Conservation (phyloP, 1,140 invertebrate genomes). For the Pseudomyrmex pallidus region DNA sequence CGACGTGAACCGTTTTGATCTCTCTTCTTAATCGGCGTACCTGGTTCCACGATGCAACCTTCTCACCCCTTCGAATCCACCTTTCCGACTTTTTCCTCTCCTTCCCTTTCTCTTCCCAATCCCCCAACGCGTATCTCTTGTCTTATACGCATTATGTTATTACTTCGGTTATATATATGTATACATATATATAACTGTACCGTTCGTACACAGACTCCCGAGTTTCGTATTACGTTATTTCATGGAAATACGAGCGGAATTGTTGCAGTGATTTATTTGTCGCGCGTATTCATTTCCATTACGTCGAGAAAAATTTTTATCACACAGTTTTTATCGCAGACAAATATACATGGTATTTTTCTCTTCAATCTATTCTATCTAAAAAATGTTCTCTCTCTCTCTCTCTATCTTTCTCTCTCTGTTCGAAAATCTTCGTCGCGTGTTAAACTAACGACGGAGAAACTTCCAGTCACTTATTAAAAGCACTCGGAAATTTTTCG, state of each 20-base stretch:
- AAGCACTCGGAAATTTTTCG: conserved; percentile 46
- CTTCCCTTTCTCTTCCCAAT: neutral
- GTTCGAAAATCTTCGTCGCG: conserved; percentile 27
- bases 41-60: conserved; percentile 40
- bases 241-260: neutral
- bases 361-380: too few species aligned
- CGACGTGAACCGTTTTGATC: conserved; percentile 52
- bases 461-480: conserved; percentile 57
- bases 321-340: too few species aligned
- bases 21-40: conserved; percentile 50
- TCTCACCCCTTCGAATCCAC: neutral
- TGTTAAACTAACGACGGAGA: conserved; percentile 72
- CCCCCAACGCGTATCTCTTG: conserved; percentile 4
- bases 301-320: conserved; percentile 1
- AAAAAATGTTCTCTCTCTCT: neutral
- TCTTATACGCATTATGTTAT: conserved; percentile 42
- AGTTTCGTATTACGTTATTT: conserved; percentile 40
- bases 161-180: conserved; percentile 13
- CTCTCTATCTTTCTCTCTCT: neutral
- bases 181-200: neutral
- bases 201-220: neutral
- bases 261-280: conserved; percentile 19
- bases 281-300: neutral
- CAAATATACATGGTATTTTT: neutral
- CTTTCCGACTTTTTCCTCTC: neutral